Evolutionary conservation across 2,797 vertebrate genomes (phyloP), one percentile per base, ranked within the genome.

Genomic region (Phataginus tricuspis): DNA sequence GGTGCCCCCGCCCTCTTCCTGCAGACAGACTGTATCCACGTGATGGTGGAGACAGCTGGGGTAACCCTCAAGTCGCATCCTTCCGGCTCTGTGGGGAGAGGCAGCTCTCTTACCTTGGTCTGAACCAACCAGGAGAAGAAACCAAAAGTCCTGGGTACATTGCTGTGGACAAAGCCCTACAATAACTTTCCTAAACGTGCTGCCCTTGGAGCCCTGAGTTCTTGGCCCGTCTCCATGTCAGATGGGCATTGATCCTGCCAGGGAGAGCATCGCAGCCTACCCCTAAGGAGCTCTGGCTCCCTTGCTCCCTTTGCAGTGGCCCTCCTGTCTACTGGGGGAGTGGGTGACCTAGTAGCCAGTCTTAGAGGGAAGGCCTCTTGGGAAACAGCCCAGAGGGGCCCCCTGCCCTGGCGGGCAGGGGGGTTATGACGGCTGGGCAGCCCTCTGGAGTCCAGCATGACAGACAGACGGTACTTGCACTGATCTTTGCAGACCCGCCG

Each of bases 381-480:
- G 90, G 92, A 96, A 75, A 63, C 37, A 84, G 57, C 57, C 31
- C 61, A 18, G 37, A 82, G 75, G 96, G 39, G 66, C 27, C 72
- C 55, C 77, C 72, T 82, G 87, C 0, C 0, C 37, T 23, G 31
- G 29, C 0, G 0, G 69, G 37, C 68, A 68, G 66, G 12, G 5
- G 87, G 66, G 45, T 69, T 71, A 7, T 31, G 80, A 82, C 31
- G 51, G 75, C n/a, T 5, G 19, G 74, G 51, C 2, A 1, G 42
- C 16, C 51, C 77, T 74, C 63, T n/a, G 80, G 23, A 75, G 69
- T 27, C 86, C 49, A 15, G 63, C 68, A n/a, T 2, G 21, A 61
- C 1, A 23, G 93, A 34, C 29, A 68, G 39, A 91, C n/a, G n/a
- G 12, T 0, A 1, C 59, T 75, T 51, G 34, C 27, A 14, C 49